Percentiles rank a stretch among this genome's conserved stretches.
phyloP scores from a whole-genome alignment of 2,113 vertebrate species.

The Leptosomus discolor region DNA sequence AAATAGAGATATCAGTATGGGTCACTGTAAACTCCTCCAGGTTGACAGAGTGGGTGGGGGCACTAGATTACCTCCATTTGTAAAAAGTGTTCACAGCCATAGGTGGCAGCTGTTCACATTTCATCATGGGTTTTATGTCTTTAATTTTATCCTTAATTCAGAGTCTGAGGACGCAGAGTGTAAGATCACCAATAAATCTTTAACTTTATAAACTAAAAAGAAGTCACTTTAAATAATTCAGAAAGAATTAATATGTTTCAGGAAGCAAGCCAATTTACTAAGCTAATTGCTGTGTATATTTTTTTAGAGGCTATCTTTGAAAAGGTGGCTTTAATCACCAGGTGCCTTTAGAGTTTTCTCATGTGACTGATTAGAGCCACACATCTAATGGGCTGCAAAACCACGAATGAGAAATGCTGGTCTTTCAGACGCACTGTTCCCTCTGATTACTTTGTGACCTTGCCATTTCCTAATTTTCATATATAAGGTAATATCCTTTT shows the following conservation, averaged over 20 bases:
- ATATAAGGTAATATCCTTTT: neutral
- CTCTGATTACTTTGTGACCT: neutral
- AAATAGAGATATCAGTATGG: neutral
- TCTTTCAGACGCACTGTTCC: neutral
- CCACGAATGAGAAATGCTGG: neutral
- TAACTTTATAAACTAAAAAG: constrained; percentile 28
- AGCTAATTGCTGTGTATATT: constrained; percentile 9
- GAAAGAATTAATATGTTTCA: constrained; percentile 18
- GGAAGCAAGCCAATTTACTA: constrained; percentile 31
- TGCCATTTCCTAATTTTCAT: neutral
- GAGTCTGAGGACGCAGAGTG: neutral
- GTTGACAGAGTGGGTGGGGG: neutral
- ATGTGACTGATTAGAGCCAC: constrained; percentile 8
- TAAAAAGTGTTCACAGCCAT: neutral
- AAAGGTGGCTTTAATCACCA: constrained; percentile 43
- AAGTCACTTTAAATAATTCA: constrained; percentile 22
- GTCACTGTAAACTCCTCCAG: neutral
- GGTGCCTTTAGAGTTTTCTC: constrained; percentile 3
- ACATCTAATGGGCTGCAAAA: constrained; percentile 21
- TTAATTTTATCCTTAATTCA: constrained; percentile 13
- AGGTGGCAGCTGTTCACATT: neutral
- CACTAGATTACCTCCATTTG: neutral
- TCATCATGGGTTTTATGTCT: neutral
- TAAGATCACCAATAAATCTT: constrained; percentile 26
- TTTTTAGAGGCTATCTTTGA: constrained; percentile 37